Base-by-base conservation (phyloP, 2,888 invertebrate genomes). In the Pilophorus perplexus region DNA sequence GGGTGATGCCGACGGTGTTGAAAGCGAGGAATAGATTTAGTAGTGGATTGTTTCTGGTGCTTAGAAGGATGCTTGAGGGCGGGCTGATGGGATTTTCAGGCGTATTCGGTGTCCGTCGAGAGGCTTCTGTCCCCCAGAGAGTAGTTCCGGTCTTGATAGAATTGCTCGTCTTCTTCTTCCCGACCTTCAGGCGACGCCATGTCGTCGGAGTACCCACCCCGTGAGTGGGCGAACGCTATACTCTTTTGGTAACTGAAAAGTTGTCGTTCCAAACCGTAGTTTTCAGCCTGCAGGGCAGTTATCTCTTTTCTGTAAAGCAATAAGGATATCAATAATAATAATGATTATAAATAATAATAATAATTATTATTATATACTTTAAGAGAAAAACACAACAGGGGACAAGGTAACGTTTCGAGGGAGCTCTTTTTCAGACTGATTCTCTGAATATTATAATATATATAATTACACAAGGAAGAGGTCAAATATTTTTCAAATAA, bases 231-330 rank as follows among this genome's bases (percentile, higher is more conserved):
- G 74, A 83, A 85, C 52, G 88, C 86, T 70, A 90, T 81, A 75
- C 87, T 87, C 77, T 88, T 86, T 78, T 90, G 90, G 76, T 90
- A 90, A 77, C 87, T 88, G 80, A 90, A 87, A 71, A 90, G 78
- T 77, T 90, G 89, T 72, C 89, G 81, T 78, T 90, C 90, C 74
- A 90, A 80, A 69, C 86, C 86, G 77, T 88, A 87, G 77, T 90
- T 90, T 77, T 90, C 90, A n/a, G 88, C 85, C 76, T 90, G 89
- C 55, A 90, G 80, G 10, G 86, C 87, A 70, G 84, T 81, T 71
- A 90, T 88, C 77, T 90, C 90, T 52, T 88, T 84, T 75, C 88
- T 88, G 80, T 12, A 79, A 80, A 57, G 2, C 2, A 42, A 42
- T 5, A 42, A 25, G 59, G 20, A 57, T 23, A 28, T 20, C n/a